These are phyloP conservation scores for Hirundo rustica DNA, from an alignment of 2,797 vertebrate species.

Conservation along the genomic window DNA sequence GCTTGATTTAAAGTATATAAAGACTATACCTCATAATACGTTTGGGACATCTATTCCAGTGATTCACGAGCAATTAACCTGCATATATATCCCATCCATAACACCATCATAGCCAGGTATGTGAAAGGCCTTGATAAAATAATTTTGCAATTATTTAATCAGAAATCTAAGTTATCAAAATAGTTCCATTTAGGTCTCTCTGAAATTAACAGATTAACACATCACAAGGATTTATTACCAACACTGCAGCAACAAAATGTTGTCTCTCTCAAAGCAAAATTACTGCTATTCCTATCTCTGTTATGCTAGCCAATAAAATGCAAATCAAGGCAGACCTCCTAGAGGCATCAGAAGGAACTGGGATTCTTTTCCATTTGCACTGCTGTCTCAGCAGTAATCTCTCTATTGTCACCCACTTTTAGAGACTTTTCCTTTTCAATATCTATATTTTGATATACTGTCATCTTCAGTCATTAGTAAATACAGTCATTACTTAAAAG, in stretches of 20 bases:
- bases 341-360: not conserved
- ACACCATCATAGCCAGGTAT: not conserved
- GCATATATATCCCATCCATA: not conserved
- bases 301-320: not conserved
- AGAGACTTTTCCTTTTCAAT: not conserved
- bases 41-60: not conserved
- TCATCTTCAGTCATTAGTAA: not conserved
- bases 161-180: not conserved
- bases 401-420: not conserved
- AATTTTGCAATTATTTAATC: not conserved
- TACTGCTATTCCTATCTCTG: not conserved
- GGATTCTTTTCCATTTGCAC: not conserved
- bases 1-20: not conserved
- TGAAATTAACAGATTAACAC: not conserved
- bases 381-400: not conserved
- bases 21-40: not conserved
- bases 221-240: not conserved
- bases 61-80: not conserved
- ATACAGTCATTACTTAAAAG: not conserved
- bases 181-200: not conserved
- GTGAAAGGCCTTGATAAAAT: not conserved
- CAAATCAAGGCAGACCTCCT: not conserved
- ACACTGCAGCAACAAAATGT: not conserved
- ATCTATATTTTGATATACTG: not conserved
- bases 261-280: not conserved